Base-by-base conservation (phyloP, 2,888 invertebrate species). In the Chrysina gloriosa region DNA sequence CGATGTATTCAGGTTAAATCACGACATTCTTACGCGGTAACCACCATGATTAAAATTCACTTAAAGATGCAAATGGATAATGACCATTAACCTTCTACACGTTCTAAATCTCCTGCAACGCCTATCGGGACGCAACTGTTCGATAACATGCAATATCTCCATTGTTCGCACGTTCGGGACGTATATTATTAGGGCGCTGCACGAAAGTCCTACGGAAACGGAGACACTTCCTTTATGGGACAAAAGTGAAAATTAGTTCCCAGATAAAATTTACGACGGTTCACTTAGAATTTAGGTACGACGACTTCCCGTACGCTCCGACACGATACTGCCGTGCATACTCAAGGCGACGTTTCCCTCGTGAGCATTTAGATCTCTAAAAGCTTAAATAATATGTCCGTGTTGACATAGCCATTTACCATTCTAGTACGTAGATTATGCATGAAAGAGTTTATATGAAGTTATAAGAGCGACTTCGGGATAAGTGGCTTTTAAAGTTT, bases 201-300 rank as follows among this genome's bases (percentile, higher is more conserved):
- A 42, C 27, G 42, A 42, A 42, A 42, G 58, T 42, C 29, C 16
- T 61, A 27, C 58, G 58, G 42, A 61, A 61, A 19, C 42, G 27
- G 29, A 31, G 25, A 45, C 16, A 42, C 58, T 61, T 61, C 58
- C 42, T 42, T 42, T 45, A 42, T 29, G 58, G 16, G 42, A 42
- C 42, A 42, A 61, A 29, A 61, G 58, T 16, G 42, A 42, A 27
- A 42, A 61, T 61, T 42, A 42, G 42, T 16, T 42, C 27, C 16
- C 21, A 42, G 58, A 45, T 42, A 27, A 27, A 61, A 42, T 27
- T 61, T 61, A 61, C 58, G 42, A 27, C 19, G 42, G 58, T 42
- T 42, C 27, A 16, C 11, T 42, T 61, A 42, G 29, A 42, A 25
- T 42, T 42, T 61, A 25, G 16, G 39, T 42, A 3, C 14, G 14